Evolutionary conservation across 2,888 invertebrate genomes (phyloP), one percentile per base, ranked within the genome.

Genomic region (Lycocerus yunnanus): DNA sequence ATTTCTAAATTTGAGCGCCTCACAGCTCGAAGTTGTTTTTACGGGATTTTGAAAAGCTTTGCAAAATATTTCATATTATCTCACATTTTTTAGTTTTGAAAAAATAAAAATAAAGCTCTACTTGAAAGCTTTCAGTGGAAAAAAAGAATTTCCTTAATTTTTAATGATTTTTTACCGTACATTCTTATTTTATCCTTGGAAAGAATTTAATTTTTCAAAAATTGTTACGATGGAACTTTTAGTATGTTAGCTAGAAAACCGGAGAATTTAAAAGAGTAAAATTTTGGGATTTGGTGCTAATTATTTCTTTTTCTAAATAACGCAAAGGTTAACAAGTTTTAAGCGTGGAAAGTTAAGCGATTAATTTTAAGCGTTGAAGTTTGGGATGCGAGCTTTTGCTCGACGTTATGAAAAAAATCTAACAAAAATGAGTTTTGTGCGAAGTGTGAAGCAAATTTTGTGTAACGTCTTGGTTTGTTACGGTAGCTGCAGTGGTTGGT

Each of bases 401-500:
- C 43, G n/a, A 43, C n/a, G 43, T 43, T 43, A 43, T 43, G 43
- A 43, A 43, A 43, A 43, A 43, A 15, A 63, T 63, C 8, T 63
- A 63, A 63, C 16, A 60, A 15, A 15, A 63, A 63, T 63, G 16
- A 15, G n/a, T 15, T 18, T 60, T 11, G 14, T 27, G 8, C 11
- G 27, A 69, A 18, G 16, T 69, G 69, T 61, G 69, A 63, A 43
- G 43, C 61, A 24, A 70, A 71, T 66, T 27, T 71, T 71, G 27
- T 66, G 67, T 66, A 66, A 71, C 67, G 70, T 71, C 67, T 68
- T 71, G 18, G 71, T 71, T 67, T 60, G 71, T 61, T 63, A 72
- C 72, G 63, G 72, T 72, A 43, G 68, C 72, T 72, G 20, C 18
- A 75, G 74, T 68, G 10, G 74, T 8, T 18, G 66, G 58, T 61